These are phyloP conservation scores for Stenopsyche tienmushanensis DNA, from an alignment of 1,140 invertebrate genomes.

Conservation along the genomic window DNA sequence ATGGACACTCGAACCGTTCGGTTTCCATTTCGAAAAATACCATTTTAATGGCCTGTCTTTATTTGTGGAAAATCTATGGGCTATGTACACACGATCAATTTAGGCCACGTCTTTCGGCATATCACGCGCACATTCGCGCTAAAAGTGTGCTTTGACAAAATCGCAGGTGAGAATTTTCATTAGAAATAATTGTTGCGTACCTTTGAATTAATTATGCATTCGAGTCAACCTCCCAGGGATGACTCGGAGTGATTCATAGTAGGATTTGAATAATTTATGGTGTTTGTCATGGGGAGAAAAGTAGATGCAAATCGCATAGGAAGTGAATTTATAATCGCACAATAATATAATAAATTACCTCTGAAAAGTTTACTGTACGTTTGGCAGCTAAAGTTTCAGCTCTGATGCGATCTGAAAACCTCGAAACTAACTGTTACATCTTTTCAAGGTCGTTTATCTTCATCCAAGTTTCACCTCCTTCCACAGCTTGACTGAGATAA, in stretches of 20 bases:
- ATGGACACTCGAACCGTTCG: slow-evolving; percentile 21
- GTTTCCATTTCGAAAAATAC: slow-evolving; percentile 25
- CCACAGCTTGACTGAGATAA: neutral
- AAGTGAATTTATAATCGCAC: no score
- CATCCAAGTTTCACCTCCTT: neutral
- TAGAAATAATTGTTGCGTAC: no score
- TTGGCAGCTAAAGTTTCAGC: neutral
- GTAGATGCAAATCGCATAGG: no score
- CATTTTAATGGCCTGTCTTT: slow-evolving; percentile 20
- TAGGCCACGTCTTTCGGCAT: no score
- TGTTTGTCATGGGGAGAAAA: no score
- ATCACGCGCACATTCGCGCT: no score
- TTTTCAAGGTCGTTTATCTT: slow-evolving; percentile 24
- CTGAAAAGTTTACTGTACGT: neutral
- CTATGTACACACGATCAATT: neutral
- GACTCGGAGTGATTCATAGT: no score
- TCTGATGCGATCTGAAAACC: neutral
- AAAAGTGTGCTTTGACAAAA: no score
- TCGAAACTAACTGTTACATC: slow-evolving; percentile 11
- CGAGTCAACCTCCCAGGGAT: no score
- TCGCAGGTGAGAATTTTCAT: no score
- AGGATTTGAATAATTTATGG: no score
- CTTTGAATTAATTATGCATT: no score
- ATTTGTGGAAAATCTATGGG: slow-evolving; percentile 2
- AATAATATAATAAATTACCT: neutral